Evolutionary conservation across 2,888 invertebrate genomes (phyloP).

Genomic region (Erebia aethiops): DNA sequence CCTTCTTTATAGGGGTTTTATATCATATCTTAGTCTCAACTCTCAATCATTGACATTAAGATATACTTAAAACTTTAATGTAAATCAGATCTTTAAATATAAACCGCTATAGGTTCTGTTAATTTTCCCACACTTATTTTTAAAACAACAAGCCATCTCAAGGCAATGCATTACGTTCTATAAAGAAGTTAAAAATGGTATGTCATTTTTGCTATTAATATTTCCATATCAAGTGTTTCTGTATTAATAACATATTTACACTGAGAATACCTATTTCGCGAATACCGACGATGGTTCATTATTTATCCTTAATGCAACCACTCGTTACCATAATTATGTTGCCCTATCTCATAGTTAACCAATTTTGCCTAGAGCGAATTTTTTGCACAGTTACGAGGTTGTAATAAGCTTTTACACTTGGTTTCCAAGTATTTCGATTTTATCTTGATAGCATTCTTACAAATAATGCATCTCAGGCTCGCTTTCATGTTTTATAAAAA

Average conservation of each 20-base stretch:
- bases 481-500: constrained; percentile 26
- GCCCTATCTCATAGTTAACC: constrained; percentile 43
- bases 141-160: background rate
- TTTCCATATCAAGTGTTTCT: constrained; percentile 18
- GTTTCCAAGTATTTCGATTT: constrained; percentile 47
- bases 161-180: background rate
- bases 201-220: constrained; percentile 10
- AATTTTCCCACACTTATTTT: background rate
- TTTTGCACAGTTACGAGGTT: constrained; percentile 43
- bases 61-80: background rate
- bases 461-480: constrained; percentile 42
- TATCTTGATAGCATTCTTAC: constrained; percentile 52
- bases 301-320: constrained; percentile 54
- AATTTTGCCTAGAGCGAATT: constrained; percentile 46
- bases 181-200: constrained; percentile 10
- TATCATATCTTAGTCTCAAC: no score
- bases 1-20: no score
- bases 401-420: constrained; percentile 42
- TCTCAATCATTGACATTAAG: background rate
- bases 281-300: constrained; percentile 45
- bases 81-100: background rate
- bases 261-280: constrained; percentile 29
- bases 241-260: constrained; percentile 24
- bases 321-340: constrained; percentile 48
- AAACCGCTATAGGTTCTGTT: background rate